Percentiles rank a stretch among this genome's conserved stretches.
These are phyloP conservation scores for Sapajus apella DNA, from an alignment of 2,113 vertebrate species.

Conservation along the genomic window DNA sequence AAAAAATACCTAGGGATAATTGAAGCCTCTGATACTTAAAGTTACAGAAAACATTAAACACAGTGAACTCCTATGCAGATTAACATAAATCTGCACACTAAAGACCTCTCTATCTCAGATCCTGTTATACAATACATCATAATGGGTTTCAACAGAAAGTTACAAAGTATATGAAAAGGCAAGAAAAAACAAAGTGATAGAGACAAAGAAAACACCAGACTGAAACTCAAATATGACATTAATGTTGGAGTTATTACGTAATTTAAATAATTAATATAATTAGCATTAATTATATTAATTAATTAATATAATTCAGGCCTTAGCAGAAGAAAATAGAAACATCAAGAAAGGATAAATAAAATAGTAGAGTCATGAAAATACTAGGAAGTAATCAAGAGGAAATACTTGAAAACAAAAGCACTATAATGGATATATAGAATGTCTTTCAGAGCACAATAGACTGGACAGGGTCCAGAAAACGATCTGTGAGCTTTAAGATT, in stretches of 20 bases:
- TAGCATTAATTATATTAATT: no score
- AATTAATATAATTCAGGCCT: background rate
- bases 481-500: background rate
- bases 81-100: background rate
- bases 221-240: no score
- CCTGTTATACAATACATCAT: background rate
- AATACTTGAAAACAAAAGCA: background rate
- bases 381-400: background rate
- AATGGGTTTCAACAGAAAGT: background rate
- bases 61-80: background rate
- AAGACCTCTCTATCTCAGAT: background rate
- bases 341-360: background rate
- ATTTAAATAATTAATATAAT: no score
- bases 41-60: background rate
- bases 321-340: background rate
- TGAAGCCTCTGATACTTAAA: background rate
- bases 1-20: background rate
- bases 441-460: background rate
- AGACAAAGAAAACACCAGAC: background rate
- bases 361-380: background rate
- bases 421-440: background rate
- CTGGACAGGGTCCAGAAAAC: background rate
- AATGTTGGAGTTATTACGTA: background rate
- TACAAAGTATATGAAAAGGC: background rate
- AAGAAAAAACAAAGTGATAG: background rate